Evolutionary conservation across 2,797 vertebrate species (phyloP).

Genomic region (Nannoperca obscura): DNA sequence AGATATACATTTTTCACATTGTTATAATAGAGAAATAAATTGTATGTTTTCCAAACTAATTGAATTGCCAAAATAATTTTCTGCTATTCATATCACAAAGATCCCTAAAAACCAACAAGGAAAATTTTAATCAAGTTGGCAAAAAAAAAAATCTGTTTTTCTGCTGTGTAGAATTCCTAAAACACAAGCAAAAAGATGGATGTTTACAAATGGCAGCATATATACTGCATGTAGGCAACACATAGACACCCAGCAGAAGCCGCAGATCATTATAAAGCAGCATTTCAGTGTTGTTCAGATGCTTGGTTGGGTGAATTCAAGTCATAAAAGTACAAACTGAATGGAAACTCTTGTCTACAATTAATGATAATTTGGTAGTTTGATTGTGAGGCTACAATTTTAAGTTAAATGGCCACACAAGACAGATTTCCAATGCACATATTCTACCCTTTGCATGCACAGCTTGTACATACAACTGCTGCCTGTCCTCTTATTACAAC

Average conservation of each 20-base stretch:
- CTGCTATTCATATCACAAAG: not conserved
- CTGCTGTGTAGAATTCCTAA: too few relatives aligned
- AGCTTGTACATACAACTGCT: not conserved
- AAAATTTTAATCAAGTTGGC: not conserved
- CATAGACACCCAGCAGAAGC: not conserved
- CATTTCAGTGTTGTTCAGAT: too few relatives aligned
- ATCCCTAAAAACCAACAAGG: not conserved
- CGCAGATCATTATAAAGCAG: not conserved
- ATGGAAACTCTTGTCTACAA: too few relatives aligned
- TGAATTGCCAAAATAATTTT: not conserved
- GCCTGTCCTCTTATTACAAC: not conserved
- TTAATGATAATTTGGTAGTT: too few relatives aligned
- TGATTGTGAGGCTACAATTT: too few relatives aligned
- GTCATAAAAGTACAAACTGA: too few relatives aligned
- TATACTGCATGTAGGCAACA: not conserved
- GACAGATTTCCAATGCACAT: not conserved
- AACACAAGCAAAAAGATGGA: not conserved
- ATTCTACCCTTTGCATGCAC: not conserved
- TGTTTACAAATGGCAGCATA: not conserved
- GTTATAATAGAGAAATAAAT: not conserved
- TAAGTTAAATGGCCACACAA: not conserved
- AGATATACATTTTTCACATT: not conserved
- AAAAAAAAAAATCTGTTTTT: too few relatives aligned
- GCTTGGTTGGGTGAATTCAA: too few relatives aligned
- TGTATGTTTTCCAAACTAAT: not conserved